Conservation (phyloP, 1,140 invertebrate species). For the Tetramorium alpestre region DNA sequence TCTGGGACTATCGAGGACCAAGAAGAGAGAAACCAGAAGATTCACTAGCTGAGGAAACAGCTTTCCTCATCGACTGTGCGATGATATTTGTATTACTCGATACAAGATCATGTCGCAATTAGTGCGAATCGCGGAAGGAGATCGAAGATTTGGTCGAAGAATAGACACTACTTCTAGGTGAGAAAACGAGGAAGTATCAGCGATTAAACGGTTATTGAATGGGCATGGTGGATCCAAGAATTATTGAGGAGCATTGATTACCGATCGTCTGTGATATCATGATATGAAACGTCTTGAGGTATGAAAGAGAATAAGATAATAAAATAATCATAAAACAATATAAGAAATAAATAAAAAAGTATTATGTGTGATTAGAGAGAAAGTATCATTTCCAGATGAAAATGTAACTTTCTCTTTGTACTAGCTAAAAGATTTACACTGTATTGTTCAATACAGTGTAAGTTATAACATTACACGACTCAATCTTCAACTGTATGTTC, state of each 20-base stretch:
- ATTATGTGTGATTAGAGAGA: neutral
- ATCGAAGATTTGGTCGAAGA: neutral
- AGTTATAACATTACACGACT: neutral
- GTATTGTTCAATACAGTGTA: neutral
- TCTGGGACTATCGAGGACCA: neutral
- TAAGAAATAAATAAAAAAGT: neutral
- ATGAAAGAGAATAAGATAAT: neutral
- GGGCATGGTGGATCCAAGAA: neutral
- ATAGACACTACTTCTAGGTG: neutral
- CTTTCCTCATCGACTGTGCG: neutral
- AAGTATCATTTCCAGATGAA: constrained; percentile 16
- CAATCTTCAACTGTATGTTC: constrained; percentile 1
- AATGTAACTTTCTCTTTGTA: neutral
- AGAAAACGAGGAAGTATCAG: neutral
- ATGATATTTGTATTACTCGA: neutral
- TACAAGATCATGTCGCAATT: neutral
- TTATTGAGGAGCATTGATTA: constrained; percentile 13
- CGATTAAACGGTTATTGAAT: neutral
- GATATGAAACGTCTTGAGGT: neutral
- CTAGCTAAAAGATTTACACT: neutral
- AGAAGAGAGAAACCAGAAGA: constrained; percentile 11
- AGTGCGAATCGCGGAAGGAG: neutral
- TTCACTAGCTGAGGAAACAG: constrained; percentile 8
- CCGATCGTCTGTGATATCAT: neutral
- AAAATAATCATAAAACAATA: neutral